Evolutionary conservation across 1,140 invertebrate genomes (phyloP), one percentile per base, ranked within the genome.

Genomic region (Conus betulinus): DNA sequence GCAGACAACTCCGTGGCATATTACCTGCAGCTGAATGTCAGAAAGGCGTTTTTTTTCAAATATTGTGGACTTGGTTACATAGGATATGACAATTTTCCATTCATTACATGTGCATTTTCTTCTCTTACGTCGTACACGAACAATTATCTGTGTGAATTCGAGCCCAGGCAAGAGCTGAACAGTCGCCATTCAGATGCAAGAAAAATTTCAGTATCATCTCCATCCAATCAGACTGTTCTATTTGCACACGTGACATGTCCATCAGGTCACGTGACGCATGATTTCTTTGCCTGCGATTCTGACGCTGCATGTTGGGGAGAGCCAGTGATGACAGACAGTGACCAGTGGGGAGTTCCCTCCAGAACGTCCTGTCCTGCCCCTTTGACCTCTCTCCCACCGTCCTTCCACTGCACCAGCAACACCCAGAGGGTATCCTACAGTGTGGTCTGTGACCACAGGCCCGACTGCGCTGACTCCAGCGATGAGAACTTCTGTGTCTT

Each of bases 401-500:
- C 55, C n/a, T 84, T 84, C 57, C n/a, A 55, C 53, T 84, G 83
- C 57, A 8, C 11, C 83, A 55, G 25, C 11, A 55, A 55, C 53
- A 55, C 17, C 15, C 52, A 60, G n/a, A 51, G 39, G 10, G 84
- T 85, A 23, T n/a, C 84, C 57, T 71, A 85, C 60, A 85, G 57
- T 23, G 53, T 85, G 84, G 84, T 85, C 11, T 85, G 84, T 85
- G 84, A 85, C 51, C 63, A 85, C 63, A 53, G 84, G 5, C 8
- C n/a, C 10, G 84, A 85, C 63, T 85, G 84, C 39, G 5, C 57
- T 39, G 84, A 85, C 84, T 15, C 53, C n/a, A 85, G 84, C 27
- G 84, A 85, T 57, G 84, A 85, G 51, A 20, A 27, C 39, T 85
- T 85, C 39, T 85, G 84, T 85, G 84, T 67, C 20, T 85, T 85